Evolutionary conservation across 2,888 invertebrate genomes (phyloP), one percentile per base, ranked within the genome.

Genomic region (Cotesia congregata): DNA sequence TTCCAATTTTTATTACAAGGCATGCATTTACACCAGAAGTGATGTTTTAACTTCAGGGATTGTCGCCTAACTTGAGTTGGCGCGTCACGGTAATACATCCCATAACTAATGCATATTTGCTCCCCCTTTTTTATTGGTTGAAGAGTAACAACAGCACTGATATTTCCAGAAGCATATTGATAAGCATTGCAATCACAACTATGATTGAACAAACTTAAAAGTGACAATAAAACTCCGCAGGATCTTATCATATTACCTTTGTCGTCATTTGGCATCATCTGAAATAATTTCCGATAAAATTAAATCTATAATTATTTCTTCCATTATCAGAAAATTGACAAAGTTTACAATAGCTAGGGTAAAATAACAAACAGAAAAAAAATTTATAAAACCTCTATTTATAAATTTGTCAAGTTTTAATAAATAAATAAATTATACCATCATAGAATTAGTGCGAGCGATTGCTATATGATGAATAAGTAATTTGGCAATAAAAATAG

Each of bases 61-160:
- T 62, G 5, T 62, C 20, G 62, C 15, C 62, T 15, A 5, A 15
- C 7, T 15, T 6, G 2, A 15, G 62, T 62, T 17, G 20, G 62
- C 7, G 6, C 15, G 7, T 62, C 62, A 15, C 20, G 6, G 15
- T 62, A 62, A 17, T 20, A 17, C 6, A 7, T 4, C 9, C 15
- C 20, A 6, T 62, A 62, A 17, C 20, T 62, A 50, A 61, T 17
- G 6, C 38, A 50, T 6, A 41, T 59, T 39, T 62, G 61, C 39
- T 71, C 62, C 0, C 71, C 71, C 40, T 71, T 71, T 62, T 71
- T 71, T 6, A 71, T 71, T 4, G 12, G 60, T 39, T 71, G 60
- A 6, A 71, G 1, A 6, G 39, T 5, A 40, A 61, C n/a, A 7
- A 40, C 6, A 2, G 61, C 61, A 61, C 5, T 71, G 1, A 62